phyloP scores from a whole-genome alignment of 2,113 vertebrate genomes.

The Bos javanicus region DNA sequence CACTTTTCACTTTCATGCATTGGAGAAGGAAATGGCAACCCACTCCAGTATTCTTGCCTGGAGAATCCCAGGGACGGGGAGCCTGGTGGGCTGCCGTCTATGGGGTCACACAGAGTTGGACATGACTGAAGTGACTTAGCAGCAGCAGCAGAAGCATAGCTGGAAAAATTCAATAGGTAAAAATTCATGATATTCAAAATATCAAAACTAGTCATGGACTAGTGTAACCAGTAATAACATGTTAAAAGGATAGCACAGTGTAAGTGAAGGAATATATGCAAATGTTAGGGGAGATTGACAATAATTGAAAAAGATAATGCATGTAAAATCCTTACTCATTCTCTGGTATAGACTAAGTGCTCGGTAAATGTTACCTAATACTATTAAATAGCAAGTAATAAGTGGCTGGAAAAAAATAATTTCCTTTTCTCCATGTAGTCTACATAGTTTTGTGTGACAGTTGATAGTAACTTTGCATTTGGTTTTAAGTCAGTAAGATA shows the following conservation, averaged over 20 bases:
- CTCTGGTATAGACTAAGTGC: not conserved
- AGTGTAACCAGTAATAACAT: not conserved
- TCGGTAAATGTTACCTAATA: not conserved
- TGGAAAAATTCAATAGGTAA: slow-evolving; percentile 1
- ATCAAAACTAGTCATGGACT: not conserved
- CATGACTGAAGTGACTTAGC: too few species aligned
- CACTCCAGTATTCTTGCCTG: too few species aligned
- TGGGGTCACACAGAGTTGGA: too few species aligned
- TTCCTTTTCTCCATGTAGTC: not conserved
- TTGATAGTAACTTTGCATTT: not conserved
- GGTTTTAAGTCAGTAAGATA: not conserved
- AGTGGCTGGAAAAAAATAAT: not conserved
- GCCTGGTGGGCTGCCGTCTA: too few species aligned
- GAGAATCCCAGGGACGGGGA: too few species aligned
- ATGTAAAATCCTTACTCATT: not conserved
- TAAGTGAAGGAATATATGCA: not conserved
- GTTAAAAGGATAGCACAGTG: not conserved
- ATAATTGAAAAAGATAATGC: not conserved
- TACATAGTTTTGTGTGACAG: not conserved
- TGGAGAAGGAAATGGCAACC: too few species aligned
- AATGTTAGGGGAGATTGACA: not conserved
- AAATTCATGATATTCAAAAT: not conserved
- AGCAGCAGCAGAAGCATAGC: not conserved
- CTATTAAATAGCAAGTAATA: not conserved
- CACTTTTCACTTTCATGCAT: too few species aligned